phyloP scores from a whole-genome alignment of 2,888 invertebrate species.

The Teinopalpus imperialis region DNA sequence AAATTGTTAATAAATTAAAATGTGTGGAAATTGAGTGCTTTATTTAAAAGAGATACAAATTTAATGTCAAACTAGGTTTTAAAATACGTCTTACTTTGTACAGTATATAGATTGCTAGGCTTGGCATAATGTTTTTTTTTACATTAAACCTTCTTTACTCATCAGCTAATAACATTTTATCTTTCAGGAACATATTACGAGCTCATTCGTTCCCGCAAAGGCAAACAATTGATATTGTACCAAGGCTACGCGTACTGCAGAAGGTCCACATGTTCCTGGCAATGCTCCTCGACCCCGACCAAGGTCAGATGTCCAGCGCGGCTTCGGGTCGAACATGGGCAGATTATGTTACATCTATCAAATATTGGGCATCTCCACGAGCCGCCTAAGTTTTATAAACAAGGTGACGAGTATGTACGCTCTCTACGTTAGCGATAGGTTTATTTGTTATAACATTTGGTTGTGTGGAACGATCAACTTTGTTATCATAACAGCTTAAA shows the following conservation, averaged over 20 bases:
- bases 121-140: no score
- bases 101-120: no score
- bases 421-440: no score
- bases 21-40: no score
- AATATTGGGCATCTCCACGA: background rate
- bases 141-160: no score
- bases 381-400: background rate
- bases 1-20: no score
- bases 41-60: no score
- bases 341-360: background rate
- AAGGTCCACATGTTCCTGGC: slow-evolving; percentile 16
- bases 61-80: no score
- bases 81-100: no score
- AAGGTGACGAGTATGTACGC: background rate
- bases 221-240: slow-evolving; percentile 27
- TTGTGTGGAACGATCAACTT: no score
- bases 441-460: no score
- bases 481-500: no score
- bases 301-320: slow-evolving; percentile 8
- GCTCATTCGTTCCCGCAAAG: slow-evolving; percentile 26
- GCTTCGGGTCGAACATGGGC: slow-evolving; percentile 1
- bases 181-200: slow-evolving; percentile 28
- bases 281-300: slow-evolving; percentile 11
- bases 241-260: slow-evolving; percentile 28
- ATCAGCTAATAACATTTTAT: background rate